Evolutionary conservation across 2,113 vertebrate species (phyloP).

Genomic region (Phalacrocorax pelagicus): DNA sequence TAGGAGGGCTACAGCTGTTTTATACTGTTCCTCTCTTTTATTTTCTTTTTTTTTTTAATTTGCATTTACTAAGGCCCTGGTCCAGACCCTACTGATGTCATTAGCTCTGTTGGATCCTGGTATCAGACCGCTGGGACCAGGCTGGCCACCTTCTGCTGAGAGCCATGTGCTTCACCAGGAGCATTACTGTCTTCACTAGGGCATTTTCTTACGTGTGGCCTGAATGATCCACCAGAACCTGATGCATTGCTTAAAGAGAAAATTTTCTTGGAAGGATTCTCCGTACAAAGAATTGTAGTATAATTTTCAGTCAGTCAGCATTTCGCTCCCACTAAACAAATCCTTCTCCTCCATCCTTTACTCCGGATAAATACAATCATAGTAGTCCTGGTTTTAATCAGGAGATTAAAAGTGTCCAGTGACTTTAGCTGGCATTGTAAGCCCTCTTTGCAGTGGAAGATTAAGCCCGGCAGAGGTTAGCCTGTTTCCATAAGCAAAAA

Average conservation of each 20-base stretch:
- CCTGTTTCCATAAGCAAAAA: background rate
- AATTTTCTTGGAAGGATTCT: background rate
- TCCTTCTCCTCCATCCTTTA: background rate
- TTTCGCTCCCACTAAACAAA: background rate
- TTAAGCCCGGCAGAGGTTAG: background rate
- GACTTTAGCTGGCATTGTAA: background rate
- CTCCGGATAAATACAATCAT: background rate
- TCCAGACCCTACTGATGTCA: background rate
- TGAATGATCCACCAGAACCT: background rate
- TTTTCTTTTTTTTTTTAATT: background rate
- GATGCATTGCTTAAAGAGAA: background rate
- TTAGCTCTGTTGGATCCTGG: background rate
- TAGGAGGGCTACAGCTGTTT: slow-evolving; percentile 16
- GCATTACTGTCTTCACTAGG: background rate
- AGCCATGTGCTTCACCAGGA: background rate
- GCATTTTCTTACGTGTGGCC: background rate
- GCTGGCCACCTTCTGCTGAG: background rate
- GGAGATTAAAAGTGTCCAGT: background rate
- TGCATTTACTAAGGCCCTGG: background rate
- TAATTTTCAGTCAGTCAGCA: background rate
- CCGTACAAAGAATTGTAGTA: background rate
- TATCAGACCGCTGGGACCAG: background rate
- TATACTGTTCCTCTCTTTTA: background rate
- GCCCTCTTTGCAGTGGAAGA: background rate
- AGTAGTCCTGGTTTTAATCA: background rate